phyloP scores from a whole-genome alignment of 2,797 vertebrate species.

The Rhyacichthys aspro region DNA sequence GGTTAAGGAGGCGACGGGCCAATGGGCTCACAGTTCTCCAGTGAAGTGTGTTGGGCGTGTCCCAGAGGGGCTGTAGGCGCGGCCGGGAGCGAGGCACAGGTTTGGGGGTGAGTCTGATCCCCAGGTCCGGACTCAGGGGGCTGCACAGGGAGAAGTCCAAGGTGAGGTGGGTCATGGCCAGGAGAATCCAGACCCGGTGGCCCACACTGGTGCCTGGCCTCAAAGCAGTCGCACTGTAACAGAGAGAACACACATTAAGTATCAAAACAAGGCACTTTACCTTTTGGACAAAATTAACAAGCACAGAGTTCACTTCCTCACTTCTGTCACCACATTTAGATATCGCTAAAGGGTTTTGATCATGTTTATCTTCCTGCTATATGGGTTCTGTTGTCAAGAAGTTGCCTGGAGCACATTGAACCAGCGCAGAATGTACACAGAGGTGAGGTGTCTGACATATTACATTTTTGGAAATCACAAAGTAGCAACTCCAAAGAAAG shows the following conservation, averaged over 20 bases:
- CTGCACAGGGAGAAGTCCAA: constrained; percentile 83
- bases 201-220: constrained; percentile 77
- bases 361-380: too few relatives aligned
- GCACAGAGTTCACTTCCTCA: too few relatives aligned
- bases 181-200: constrained; percentile 82
- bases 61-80: constrained; percentile 74
- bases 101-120: constrained; percentile 75
- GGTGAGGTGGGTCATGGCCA: constrained; percentile 84
- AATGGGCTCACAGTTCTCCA: constrained; percentile 79
- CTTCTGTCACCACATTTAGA: too few relatives aligned
- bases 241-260: constrained; percentile 25
- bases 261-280: not conserved
- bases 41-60: constrained; percentile 71
- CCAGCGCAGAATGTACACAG: too few relatives aligned
- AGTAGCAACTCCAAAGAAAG: too few relatives aligned
- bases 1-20: constrained; percentile 68
- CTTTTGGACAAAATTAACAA: constrained; percentile 11
- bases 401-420: too few relatives aligned
- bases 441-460: too few relatives aligned
- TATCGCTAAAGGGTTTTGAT: too few relatives aligned
- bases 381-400: too few relatives aligned
- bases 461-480: too few relatives aligned
- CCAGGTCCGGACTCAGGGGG: constrained; percentile 73
- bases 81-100: constrained; percentile 71
- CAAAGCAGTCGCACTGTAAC: constrained; percentile 76